These are phyloP conservation scores for Sebastolobus alascanus DNA, from an alignment of 2,797 vertebrate species.

Conservation along the genomic window DNA sequence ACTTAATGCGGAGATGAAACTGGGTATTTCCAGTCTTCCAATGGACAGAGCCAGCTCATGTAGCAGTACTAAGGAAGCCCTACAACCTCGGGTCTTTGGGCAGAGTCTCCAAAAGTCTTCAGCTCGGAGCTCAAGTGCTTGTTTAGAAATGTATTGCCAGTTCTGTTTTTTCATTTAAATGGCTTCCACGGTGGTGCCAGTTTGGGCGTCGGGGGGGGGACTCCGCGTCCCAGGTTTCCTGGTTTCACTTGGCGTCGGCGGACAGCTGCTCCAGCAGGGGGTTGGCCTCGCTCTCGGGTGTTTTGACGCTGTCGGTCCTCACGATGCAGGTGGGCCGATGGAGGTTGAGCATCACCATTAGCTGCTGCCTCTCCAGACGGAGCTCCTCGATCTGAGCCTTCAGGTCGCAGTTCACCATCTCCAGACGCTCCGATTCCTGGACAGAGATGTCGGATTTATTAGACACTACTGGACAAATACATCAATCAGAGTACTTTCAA, in stretches of 20 bases:
- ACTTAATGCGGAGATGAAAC: constrained; percentile 66
- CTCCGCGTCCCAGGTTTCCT: constrained; percentile 4
- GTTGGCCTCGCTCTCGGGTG: constrained; percentile 90
- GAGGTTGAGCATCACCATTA: constrained; percentile 95
- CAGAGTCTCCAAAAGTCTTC: constrained; percentile 77
- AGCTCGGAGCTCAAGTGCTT: constrained; percentile 80
- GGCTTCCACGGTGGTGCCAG: constrained; percentile 52
- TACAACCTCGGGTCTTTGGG: constrained; percentile 65
- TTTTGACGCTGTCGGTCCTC: constrained; percentile 93
- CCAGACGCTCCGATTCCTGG: constrained; percentile 96
- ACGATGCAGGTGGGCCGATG: constrained; percentile 97
- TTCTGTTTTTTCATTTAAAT: constrained; percentile 54
- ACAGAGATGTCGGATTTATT: constrained; percentile 13
- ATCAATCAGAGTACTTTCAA: not conserved
- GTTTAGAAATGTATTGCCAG: constrained; percentile 67
- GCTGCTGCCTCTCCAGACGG: constrained; percentile 94
- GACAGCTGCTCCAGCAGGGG: constrained; percentile 88
- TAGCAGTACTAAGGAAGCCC: constrained; percentile 66
- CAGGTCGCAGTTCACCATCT: constrained; percentile 94
- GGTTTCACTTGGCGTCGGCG: constrained; percentile 73
- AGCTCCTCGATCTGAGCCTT: constrained; percentile 97
- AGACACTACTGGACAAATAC: not conserved
- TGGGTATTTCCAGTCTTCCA: constrained; percentile 69
- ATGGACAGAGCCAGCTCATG: constrained; percentile 79
- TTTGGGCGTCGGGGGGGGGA: constrained; percentile 40